Conservation (phyloP, 2,888 invertebrate species). For the Drosophila gaucha region DNA sequence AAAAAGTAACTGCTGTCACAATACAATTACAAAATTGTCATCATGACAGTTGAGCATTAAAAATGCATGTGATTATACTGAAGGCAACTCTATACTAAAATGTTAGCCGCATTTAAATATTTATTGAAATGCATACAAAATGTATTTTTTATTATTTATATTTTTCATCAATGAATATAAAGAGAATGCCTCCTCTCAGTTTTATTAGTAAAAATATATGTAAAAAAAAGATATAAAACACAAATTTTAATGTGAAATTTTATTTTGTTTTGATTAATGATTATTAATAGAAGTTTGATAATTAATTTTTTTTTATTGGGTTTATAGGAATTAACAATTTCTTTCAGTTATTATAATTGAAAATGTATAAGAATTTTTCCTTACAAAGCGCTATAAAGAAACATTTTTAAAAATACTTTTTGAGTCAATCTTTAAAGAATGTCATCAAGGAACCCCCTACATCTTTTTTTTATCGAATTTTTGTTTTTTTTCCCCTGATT, state of each 20-base stretch:
- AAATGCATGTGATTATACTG: constrained; percentile 46
- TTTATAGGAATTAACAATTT: too few relatives aligned
- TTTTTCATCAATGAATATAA: too few relatives aligned
- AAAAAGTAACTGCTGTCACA: constrained; percentile 19
- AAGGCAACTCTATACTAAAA: background rate
- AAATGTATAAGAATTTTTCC: too few relatives aligned
- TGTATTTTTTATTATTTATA: background rate
- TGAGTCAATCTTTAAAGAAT: too few relatives aligned
- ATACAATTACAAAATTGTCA: constrained; percentile 57
- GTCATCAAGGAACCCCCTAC: too few relatives aligned
- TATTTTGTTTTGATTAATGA: background rate
- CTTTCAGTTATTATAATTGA: too few relatives aligned
- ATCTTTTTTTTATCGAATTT: too few relatives aligned
- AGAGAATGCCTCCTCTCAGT: too few relatives aligned
- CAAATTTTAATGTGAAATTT: too few relatives aligned
- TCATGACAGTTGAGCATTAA: constrained; percentile 51
- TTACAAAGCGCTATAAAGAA: too few relatives aligned
- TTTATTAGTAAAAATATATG: background rate
- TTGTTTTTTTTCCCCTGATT: too few relatives aligned
- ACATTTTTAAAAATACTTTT: too few relatives aligned
- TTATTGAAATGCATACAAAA: constrained; percentile 7
- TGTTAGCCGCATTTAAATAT: constrained; percentile 5
- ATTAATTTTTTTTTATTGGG: background rate
- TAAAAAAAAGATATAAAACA: background rate
- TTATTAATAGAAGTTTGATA: background rate